phyloP scores from a whole-genome alignment of 2,888 invertebrate species.

The Eudemis profundana region DNA sequence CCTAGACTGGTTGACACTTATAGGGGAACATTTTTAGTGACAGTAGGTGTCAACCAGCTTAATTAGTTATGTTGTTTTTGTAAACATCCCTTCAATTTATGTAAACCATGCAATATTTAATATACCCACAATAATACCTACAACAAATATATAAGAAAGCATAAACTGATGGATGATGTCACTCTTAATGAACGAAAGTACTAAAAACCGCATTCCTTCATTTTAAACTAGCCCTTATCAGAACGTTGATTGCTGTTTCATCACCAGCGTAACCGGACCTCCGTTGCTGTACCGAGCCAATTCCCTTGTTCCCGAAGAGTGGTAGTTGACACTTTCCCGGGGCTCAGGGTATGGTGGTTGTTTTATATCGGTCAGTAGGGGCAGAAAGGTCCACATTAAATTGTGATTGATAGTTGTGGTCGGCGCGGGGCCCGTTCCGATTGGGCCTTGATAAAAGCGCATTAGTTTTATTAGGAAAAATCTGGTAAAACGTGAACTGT shows the following conservation, averaged over 20 bases:
- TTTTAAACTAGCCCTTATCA: slow-evolving; percentile 43
- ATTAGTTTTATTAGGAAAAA: slow-evolving; percentile 74
- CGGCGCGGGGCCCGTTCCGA: slow-evolving; percentile 69
- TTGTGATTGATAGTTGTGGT: slow-evolving; percentile 75
- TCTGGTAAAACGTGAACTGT: slow-evolving; percentile 21
- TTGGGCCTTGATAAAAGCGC: slow-evolving; percentile 63
- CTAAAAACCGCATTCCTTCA: slow-evolving; percentile 42
- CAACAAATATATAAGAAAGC: neutral
- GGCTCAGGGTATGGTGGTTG: slow-evolving; percentile 54
- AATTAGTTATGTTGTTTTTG: no score
- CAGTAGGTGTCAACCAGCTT: no score
- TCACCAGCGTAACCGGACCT: slow-evolving; percentile 37
- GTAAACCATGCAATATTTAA: no score
- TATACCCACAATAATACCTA: neutral
- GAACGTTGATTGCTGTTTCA: slow-evolving; percentile 34
- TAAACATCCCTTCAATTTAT: no score
- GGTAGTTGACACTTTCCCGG: slow-evolving; percentile 23
- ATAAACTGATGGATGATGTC: neutral
- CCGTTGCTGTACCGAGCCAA: neutral
- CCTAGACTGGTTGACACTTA: no score
- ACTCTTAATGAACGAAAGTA: slow-evolving; percentile 35
- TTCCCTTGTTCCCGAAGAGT: neutral
- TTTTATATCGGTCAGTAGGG: slow-evolving; percentile 65
- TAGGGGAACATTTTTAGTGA: no score
- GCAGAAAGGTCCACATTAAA: slow-evolving; percentile 68